Conservation (phyloP, 2,888 invertebrate genomes). For the Nephrotoma guestfalica region DNA sequence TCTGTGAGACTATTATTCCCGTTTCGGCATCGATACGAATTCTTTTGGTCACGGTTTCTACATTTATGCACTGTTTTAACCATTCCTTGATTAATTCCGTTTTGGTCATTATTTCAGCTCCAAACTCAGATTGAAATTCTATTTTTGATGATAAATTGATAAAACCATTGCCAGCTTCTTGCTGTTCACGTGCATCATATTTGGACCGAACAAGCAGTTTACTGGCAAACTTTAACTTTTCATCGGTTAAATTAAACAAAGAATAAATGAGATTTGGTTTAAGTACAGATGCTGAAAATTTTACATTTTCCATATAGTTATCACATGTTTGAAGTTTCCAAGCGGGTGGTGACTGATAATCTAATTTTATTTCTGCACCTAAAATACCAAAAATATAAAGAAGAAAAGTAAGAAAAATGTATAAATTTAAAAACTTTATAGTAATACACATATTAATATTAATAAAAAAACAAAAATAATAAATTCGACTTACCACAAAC, state of each 20-base stretch:
- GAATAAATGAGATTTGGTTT: not conserved
- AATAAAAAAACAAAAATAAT: too few relatives aligned
- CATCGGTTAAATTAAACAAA: not conserved
- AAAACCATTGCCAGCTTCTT: not conserved
- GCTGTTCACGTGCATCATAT: not conserved
- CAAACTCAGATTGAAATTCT: slow-evolving; percentile 17
- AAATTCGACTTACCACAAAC: not conserved
- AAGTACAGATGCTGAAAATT: not conserved
- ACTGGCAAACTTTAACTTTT: not conserved
- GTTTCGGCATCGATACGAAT: slow-evolving; percentile 8
- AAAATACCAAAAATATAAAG: not conserved
- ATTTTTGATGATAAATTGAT: slow-evolving; percentile 15
- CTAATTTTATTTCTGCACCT: not conserved
- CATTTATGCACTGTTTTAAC: slow-evolving; percentile 13
- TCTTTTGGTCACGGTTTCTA: slow-evolving; percentile 14
- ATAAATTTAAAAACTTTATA: not conserved
- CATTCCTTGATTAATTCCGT: slow-evolving; percentile 16
- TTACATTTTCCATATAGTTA: not conserved
- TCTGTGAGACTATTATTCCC: not conserved
- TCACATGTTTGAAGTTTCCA: not conserved
- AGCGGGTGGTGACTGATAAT: not conserved
- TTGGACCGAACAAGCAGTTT: not conserved
- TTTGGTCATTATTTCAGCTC: slow-evolving; percentile 15
- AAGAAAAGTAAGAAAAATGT: not conserved
- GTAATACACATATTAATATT: too few relatives aligned